Conservation (phyloP, 92 coral and sea anemone genomes). For the Palythoa grandis region DNA sequence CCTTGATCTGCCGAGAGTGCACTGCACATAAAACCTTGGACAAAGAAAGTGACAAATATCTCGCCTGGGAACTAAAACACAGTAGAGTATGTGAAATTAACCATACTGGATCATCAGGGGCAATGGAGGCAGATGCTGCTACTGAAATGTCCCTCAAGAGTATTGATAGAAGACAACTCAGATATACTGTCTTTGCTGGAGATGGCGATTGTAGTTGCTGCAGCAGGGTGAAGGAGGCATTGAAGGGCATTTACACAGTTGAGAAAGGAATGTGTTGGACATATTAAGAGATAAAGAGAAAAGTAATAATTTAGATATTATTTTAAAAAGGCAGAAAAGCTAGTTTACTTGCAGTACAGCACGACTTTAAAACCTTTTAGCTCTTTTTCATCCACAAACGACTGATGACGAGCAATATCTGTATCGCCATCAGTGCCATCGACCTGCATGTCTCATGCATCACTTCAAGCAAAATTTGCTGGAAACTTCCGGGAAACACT, state of each 20-base stretch:
- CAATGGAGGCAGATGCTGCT: constrained; percentile 69
- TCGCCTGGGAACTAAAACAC: constrained; percentile 52
- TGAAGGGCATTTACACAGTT: constrained; percentile 45
- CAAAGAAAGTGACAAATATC: constrained; percentile 47
- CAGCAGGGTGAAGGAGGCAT: constrained; percentile 60
- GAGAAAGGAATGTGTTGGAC: constrained; percentile 71
- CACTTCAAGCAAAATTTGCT: too few species aligned
- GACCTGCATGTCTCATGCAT: too few species aligned
- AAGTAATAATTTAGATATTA: too few species aligned
- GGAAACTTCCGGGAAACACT: too few species aligned
- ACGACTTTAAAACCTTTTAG: too few species aligned
- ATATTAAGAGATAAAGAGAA: too few species aligned
- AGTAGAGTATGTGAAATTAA: constrained; percentile 50
- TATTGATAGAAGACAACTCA: constrained; percentile 46
- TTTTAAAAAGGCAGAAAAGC: too few species aligned
- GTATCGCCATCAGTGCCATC: too few species aligned
- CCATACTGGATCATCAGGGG: constrained; percentile 63
- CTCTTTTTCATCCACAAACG: too few species aligned
- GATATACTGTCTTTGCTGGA: constrained; percentile 61
- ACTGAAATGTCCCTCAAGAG: constrained; percentile 61
- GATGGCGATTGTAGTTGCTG: constrained; percentile 71
- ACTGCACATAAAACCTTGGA: constrained; percentile 44
- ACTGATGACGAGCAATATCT: too few species aligned
- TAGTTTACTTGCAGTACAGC: too few species aligned
- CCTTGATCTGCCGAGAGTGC: constrained; percentile 66